Base-by-base conservation (phyloP, 2,888 invertebrate genomes). In the Andrena camellia region DNA sequence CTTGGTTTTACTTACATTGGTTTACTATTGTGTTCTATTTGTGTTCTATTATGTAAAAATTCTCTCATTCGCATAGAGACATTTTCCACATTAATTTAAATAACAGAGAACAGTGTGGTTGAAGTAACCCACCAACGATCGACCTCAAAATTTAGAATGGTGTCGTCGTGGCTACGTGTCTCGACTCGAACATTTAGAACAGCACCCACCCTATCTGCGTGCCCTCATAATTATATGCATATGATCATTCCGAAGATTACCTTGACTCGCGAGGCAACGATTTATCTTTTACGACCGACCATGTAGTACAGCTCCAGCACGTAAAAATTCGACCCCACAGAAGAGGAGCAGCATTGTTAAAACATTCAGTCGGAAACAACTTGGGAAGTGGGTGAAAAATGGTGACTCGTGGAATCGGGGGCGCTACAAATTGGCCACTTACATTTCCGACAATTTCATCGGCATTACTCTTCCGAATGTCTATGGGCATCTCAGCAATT, bases 351-450 rank as follows among this genome's bases (percentile, higher is more conserved):
- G 62, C 68, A 73, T 83, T 81, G 81, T 84, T 74, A 71, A 84
- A 83, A 84, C 62, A 80, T 76, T 84, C 78, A 69, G 72, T 54
- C 59, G 78, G 35, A 67, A 54, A 54, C 62, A 57, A 66, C 67
- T 52, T 59, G 70, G 76, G 31, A 81, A 81, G 74, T 67, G 52
- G 78, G 63, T 82, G 83, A 84, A 83, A 83, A 84, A 84, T 77
- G 73, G 72, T 29, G 75, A 57, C 31, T 52, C 69, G 17, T 10
- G 63, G 66, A 60, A 84, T 66, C 78, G 84, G 63, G 76, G 67
- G 67, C 62, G 80, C 67, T 80, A 80, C 79, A 83, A 84, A 83
- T 83, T 79, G 83, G 83, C 84, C 84, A 84, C 83, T 84, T 79
- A 83, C 62, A 63, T 69, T 79, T 8, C 72, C 76, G 73, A 79